Conservation (phyloP, 2,797 vertebrate genomes). For the Harpagifer antarcticus region DNA sequence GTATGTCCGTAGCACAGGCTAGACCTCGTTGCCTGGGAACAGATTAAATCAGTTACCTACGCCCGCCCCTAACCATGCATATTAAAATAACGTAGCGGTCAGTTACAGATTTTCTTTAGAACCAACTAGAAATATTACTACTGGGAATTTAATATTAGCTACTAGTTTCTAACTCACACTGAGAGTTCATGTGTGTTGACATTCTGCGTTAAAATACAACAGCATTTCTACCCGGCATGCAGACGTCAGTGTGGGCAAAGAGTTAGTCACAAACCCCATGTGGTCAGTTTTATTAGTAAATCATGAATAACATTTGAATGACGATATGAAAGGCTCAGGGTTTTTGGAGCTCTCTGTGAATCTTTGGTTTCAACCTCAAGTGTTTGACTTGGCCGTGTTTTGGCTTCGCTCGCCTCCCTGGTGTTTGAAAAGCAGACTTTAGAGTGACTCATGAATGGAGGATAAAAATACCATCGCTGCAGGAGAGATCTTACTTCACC, state of each 20-base stretch:
- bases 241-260: constrained; percentile 39
- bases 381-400: constrained; percentile 53
- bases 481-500: constrained; percentile 24
- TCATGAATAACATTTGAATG: constrained; percentile 54
- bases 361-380: constrained; percentile 28
- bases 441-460: constrained; percentile 37
- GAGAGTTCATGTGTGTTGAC: constrained; percentile 24
- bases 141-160: too few relatives aligned
- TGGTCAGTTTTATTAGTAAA: constrained; percentile 34
- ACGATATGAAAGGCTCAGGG: constrained; percentile 33
- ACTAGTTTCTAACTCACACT: too few relatives aligned
- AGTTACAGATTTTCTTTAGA: too few relatives aligned
- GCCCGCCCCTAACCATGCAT: too few relatives aligned
- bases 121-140: not conserved
- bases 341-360: constrained; percentile 23
- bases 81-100: too few relatives aligned
- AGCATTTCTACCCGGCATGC: constrained; percentile 29
- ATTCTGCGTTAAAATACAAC: constrained; percentile 18
- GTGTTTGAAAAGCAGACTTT: constrained; percentile 20
- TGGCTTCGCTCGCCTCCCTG: constrained; percentile 1
- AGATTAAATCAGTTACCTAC: too few relatives aligned
- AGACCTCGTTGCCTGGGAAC: too few relatives aligned
- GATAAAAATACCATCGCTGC: not conserved
- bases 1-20: too few relatives aligned
- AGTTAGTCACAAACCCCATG: constrained; percentile 45